Base-by-base conservation (phyloP, 2,888 invertebrate genomes). In the Drosophila melanocephala region DNA sequence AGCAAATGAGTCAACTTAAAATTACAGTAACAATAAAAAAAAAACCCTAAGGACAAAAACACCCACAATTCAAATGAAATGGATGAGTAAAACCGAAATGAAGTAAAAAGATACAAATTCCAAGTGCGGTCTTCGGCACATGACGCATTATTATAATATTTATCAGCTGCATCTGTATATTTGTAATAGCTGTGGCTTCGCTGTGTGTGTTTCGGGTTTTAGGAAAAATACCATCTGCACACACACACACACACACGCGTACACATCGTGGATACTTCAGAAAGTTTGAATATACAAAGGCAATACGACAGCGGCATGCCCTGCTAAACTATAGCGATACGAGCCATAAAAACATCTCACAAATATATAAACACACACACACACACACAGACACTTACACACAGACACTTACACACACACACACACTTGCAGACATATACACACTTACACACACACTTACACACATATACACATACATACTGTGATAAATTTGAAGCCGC, bases 401-500 rank as follows among this genome's bases (percentile, higher is more conserved):
- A n/a, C 10, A 26, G 26, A 44, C 44, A 53, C 16, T 26, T 26
- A 2, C 28, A 42, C 14, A 52, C 19, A 28, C 22, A 58, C 19
- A 61, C n/a, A 51, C 44, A 53, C 16, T 26, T 26, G 0, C 28
- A 42, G 12, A 52, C 19, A 28, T 16, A 52, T 14, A 28, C 22
- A 37, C 39, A 50, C 14, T 37, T 30, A 28, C 22, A 58, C 19
- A 61, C n/a, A 51, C 44, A 53, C 16, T 26, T 26, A 2, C 28
- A 42, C 14, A 52, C 19, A 28, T 16, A 52, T 14, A 28, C 22
- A 37, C 39, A 50, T 6, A 52, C 14, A 79, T 60, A 74, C 42
- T 73, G 70, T 75, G 70, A 85, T 87, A 83, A 74, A 72, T 84
- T 84, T 76, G 69, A 74, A 76, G 51, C 73, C 78, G 67, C 63